Evolutionary conservation across 1,140 invertebrate genomes (phyloP), one percentile per base, ranked within the genome.

Genomic region (Drosophila elegans): DNA sequence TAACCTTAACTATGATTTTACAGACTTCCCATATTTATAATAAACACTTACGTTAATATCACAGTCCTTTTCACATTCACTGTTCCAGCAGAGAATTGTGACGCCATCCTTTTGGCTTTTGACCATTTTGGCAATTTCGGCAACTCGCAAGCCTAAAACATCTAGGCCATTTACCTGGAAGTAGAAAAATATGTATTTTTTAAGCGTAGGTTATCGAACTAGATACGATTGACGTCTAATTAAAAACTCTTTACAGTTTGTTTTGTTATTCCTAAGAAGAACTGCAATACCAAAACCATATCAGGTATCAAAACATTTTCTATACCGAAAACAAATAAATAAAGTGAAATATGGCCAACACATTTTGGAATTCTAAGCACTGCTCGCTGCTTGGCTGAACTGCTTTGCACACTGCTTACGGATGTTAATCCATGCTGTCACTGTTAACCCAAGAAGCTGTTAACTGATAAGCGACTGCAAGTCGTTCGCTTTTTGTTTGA

Each of bases 81-180:
- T 92, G 69, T 92, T 94, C 93, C 93, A 94, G 27, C 93, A 85
- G 29, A 93, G 75, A 55, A 93, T 83, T 63, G 93, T 93, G 60
- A 93, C 93, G 42, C 82, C 61, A 45, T 80, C 78, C 51, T 64
- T 82, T 85, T 86, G 93, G 69, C 53, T 81, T 69, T 92, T 93
- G 16, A 95, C 94, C 39, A 95, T 83, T 60, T 90, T 88, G 4
- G 94, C 94, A 3, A 95, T 93, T 45, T 95, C 94, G 9, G 93
- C 92, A 49, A 95, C 93, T 32, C 93, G 92, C 36, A 94, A 79
- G 11, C 95, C 95, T 38, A 96, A 68, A 34, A 96, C 86, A 78
- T 95, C 94, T 16, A 93, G 91, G 3, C 93, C 94, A 60, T 95
- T 94, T n/a, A 95, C 93, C 86, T 92, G 56, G 25, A 55, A 69